Evolutionary conservation across 2,113 vertebrate genomes (phyloP).

Genomic region (Syrrhaptes paradoxus): DNA sequence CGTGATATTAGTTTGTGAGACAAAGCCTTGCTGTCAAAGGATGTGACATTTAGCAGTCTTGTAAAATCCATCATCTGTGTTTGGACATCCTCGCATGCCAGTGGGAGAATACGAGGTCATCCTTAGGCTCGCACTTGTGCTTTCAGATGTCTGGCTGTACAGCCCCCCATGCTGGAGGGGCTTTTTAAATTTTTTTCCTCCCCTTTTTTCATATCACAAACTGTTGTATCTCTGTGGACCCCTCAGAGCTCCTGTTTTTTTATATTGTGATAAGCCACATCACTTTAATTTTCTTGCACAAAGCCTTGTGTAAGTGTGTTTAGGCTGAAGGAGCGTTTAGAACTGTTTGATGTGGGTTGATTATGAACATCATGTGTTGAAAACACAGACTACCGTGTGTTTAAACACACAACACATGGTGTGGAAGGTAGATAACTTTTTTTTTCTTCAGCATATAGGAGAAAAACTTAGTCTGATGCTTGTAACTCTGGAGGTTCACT

Average conservation of each 20-base stretch:
- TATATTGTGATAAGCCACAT: slow-evolving; percentile 25
- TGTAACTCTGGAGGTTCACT: neutral
- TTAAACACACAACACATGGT: neutral
- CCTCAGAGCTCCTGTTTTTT: neutral
- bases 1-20: neutral
- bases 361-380: slow-evolving; percentile 32
- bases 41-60: slow-evolving; percentile 38
- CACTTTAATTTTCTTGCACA: neutral
- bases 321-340: slow-evolving; percentile 12
- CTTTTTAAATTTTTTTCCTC: neutral
- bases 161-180: neutral
- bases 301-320: neutral
- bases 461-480: neutral
- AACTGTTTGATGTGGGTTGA: slow-evolving; percentile 17
- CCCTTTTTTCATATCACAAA: neutral
- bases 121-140: neutral
- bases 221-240: neutral
- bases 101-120: neutral
- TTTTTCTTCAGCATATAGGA: neutral
- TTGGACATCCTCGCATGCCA: slow-evolving; percentile 36
- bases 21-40: slow-evolving; percentile 7
- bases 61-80: slow-evolving; percentile 41
- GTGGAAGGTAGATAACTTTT: slow-evolving; percentile 4
- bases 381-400: neutral
- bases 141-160: neutral